Evolutionary conservation across 2,888 invertebrate species (phyloP).

Genomic region (Drosophila melanosoma): DNA sequence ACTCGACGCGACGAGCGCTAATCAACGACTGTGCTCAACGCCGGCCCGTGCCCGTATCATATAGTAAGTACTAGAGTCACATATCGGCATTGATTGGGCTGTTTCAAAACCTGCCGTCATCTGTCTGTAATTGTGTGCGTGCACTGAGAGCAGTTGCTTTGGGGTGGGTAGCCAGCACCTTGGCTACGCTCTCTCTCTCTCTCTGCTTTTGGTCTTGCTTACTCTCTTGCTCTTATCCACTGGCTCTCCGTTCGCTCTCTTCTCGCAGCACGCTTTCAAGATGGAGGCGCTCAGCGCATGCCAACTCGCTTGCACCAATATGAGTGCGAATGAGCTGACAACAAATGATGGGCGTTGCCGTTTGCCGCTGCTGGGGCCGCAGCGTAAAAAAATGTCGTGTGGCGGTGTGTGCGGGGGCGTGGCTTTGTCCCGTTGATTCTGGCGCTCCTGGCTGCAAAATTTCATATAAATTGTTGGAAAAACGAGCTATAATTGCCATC

Average conservation of each 20-base stretch:
- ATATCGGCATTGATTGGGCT: constrained; percentile 53
- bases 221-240: constrained; percentile 29
- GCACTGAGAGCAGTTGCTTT: constrained; percentile 22
- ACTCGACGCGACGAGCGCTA: constrained; percentile 76
- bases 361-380: constrained; percentile 28
- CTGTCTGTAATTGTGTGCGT: constrained; percentile 5
- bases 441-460: constrained; percentile 59
- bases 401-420: constrained; percentile 49
- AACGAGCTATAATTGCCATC: constrained; percentile 84
- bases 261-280: constrained; percentile 65
- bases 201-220: constrained; percentile 11
- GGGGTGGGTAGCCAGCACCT: constrained; percentile 43
- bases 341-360: constrained; percentile 63
- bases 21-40: constrained; percentile 79
- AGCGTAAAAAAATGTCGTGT: constrained; percentile 42
- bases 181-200: constrained; percentile 32
- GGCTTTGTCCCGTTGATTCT: constrained; percentile 34
- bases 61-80: constrained; percentile 53
- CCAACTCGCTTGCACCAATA: constrained; percentile 39
- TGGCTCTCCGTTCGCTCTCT: constrained; percentile 30
- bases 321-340: constrained; percentile 39
- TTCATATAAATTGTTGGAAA: constrained; percentile 83
- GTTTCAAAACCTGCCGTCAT: constrained; percentile 24
- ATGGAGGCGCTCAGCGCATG: constrained; percentile 73
- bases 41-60: constrained; percentile 68